Evolutionary conservation across 2,113 vertebrate genomes (phyloP), one percentile per base, ranked within the genome.

Genomic region (Gasterosteus nipponicus): DNA sequence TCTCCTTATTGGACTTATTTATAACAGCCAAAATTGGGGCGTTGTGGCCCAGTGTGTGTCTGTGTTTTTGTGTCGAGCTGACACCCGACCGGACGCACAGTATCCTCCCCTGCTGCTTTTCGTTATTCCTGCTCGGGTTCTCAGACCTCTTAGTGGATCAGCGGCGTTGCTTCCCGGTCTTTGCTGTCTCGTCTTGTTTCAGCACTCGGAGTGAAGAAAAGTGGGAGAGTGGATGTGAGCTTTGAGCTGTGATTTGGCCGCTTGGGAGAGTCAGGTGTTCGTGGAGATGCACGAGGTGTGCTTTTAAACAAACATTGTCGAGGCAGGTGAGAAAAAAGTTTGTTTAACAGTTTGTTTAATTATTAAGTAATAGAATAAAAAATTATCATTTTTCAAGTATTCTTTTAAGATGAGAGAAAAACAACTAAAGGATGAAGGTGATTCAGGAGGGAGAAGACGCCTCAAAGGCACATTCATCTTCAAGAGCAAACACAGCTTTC

Each of bases 1-100:
- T 89, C 86, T 89, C 83, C 89, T 89, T 90, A 92, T 90, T 87
- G 89, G 85, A 81, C 86, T 92, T 89, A 92, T 92, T 92, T 89
- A 92, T 76, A 77, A 86, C 6, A 65, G 86, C 84, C 75, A 82
- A 84, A 81, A 90, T 87, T 75, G 82, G 86, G 78, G 86, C 90
- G 89, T 92, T 92, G 90, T 87, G 86, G 83, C 72, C 33, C 63
- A 84, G 76, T 73, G 81, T 18, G 59, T 22, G 75, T n/a, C 0
- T 41, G 74, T 72, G 56, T 81, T 70, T 78, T 35, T 70, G 87
- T 75, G 80, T 82, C 9, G 26, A 81, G 66, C 68, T 39, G 75
- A 78, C 58, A 83, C 61, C 69, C 61, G 71, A 69, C 75, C 53
- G 54, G 73, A 78, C 83, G 70, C 76, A 78, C 81, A 81, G 77